Base-by-base conservation (phyloP, 2,113 vertebrate genomes). In the Myotis davidii region DNA sequence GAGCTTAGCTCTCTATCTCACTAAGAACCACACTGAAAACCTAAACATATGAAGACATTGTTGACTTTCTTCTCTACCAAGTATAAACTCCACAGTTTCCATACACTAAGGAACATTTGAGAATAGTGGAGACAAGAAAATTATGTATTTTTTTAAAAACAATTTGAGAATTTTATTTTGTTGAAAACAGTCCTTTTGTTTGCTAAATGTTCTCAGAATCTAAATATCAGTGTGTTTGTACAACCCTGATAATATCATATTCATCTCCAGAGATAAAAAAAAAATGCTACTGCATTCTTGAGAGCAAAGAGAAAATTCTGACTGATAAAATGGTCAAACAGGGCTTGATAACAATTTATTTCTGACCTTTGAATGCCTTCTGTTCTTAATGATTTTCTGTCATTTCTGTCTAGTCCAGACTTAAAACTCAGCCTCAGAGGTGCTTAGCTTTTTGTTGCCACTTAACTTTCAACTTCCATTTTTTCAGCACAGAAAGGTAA, bases 271-370 rank as follows among this genome's bases (percentile, higher is more conserved):
- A 95, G 84, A 73, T 97, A 81, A 93, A 85, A 42, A 42, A 42
- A 97, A 98, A 98, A 97, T 95, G 73, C 79, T 9, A 8, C 96
- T 96, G 94, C 56, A 78, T 93, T 97, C 96, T 97, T 96, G 92
- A 98, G 97, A 97, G 92, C 48, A 94, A 94, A 98, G 96, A 95
- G 97, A 92, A 98, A 98, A 98, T 98, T 97, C 52, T 97, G 95
- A 78, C 97, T 98, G 97, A 98, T 98, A 98, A 98, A 98, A 98
- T 98, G 97, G 98, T 98, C 98, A 98, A 98, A 98, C 91, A 95
- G 96, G 94, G 94, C 97, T 98, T 97, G 98, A 98, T 98, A 98
- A 97, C 98, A 98, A 98, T 98, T 98, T 98, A 98, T 98, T 98
- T 98, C 97, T 98, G 98, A 98, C 98, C 98, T 98, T 98, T 98